Conservation (phyloP, 1,140 invertebrate species). For the Hylaeus volcanicus region DNA sequence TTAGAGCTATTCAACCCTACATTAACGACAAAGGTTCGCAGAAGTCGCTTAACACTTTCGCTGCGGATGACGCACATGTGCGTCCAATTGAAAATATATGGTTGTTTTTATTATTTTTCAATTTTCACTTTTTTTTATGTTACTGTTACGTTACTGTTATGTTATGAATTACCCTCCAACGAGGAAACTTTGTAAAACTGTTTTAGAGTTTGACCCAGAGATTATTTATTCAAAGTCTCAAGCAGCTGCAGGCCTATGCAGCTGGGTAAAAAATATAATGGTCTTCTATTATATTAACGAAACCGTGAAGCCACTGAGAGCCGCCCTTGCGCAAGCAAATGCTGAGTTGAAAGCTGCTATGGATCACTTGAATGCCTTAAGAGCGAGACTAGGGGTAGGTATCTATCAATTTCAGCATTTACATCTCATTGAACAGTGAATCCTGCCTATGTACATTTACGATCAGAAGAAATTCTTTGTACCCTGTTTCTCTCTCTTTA, state of each 20-base stretch:
- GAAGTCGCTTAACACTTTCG: not conserved
- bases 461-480: too few species aligned
- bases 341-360: conserved; percentile 90
- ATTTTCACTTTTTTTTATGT: too few species aligned
- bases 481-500: too few species aligned
- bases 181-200: not conserved
- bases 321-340: conserved; percentile 91
- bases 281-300: conserved; percentile 95
- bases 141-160: too few species aligned
- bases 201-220: conserved; percentile 91
- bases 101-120: too few species aligned
- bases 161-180: too few species aligned
- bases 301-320: conserved; percentile 94
- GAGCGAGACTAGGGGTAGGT: conserved; percentile 82
- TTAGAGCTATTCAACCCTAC: conserved; percentile 86
- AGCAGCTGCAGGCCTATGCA: conserved; percentile 94
- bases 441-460: too few species aligned
- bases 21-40: conserved; percentile 74
- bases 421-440: too few species aligned
- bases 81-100: too few species aligned
- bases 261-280: conserved; percentile 97
- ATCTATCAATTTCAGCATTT: conserved; percentile 8
- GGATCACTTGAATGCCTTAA: conserved; percentile 87
- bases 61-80: too few species aligned
- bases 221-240: conserved; percentile 92